Evolutionary conservation across 2,888 invertebrate genomes (phyloP).

Genomic region (Latrodectus hesperus): DNA sequence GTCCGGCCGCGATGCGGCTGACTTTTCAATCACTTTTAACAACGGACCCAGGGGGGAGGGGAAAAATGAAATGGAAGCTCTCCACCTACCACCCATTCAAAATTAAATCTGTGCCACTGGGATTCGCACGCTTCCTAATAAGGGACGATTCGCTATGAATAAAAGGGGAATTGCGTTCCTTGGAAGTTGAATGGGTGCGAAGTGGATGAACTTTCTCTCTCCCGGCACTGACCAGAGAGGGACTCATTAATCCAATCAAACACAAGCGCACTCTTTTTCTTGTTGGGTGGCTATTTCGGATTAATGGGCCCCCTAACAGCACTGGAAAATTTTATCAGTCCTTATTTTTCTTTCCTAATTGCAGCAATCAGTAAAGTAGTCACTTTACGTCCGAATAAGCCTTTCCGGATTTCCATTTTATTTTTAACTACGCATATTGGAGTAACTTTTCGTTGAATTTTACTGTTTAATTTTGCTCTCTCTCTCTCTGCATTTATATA

Average conservation of each 20-base stretch:
- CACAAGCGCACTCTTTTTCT: background rate
- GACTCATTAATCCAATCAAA: slow-evolving; percentile 22
- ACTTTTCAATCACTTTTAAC: slow-evolving; percentile 68
- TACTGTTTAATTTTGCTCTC: background rate
- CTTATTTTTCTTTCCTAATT: too few species aligned
- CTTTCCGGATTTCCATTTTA: background rate
- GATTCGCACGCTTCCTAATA: slow-evolving; percentile 59
- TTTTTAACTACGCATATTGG: too few species aligned
- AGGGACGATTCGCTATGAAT: slow-evolving; percentile 60
- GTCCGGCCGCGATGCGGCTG: slow-evolving; percentile 42
- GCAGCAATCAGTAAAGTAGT: too few species aligned
- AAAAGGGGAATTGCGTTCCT: slow-evolving; percentile 32
- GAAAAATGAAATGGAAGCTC: slow-evolving; percentile 33
- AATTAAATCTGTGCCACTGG: slow-evolving; percentile 68
- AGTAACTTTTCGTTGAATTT: background rate
- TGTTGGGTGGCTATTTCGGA: background rate
- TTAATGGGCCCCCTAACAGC: background rate
- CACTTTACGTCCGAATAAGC: too few species aligned
- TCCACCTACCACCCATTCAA: slow-evolving; percentile 11
- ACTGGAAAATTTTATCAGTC: background rate
- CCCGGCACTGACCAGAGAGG: background rate
- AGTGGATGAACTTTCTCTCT: slow-evolving; percentile 8
- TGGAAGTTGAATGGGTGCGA: slow-evolving; percentile 30
- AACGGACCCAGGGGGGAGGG: slow-evolving; percentile 25
- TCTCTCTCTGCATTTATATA: slow-evolving; percentile 16